Evolutionary conservation across 2,888 invertebrate species (phyloP).

Genomic region (Polymixis lichenea): DNA sequence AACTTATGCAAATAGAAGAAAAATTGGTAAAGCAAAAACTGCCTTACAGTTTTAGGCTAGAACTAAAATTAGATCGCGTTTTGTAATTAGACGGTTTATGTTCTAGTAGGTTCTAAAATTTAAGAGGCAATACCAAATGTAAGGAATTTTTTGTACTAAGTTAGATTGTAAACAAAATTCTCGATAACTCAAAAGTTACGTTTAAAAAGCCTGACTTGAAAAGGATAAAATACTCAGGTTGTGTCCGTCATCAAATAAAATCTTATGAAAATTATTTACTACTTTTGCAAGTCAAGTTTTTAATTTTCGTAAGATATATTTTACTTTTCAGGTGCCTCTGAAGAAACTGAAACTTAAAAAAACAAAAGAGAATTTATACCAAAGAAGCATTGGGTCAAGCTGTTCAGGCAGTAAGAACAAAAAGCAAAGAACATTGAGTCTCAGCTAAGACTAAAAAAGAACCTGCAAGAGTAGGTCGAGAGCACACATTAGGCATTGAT

Average conservation of each 20-base stretch:
- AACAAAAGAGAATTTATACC: not conserved
- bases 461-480: not conserved
- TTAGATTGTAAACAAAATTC: too few species aligned
- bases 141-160: not conserved
- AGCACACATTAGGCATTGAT: not conserved
- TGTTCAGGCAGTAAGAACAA: not conserved
- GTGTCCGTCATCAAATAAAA: not conserved
- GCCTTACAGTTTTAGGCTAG: too few species aligned
- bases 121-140: not conserved
- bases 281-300: not conserved
- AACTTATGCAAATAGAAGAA: too few species aligned
- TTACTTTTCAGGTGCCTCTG: conserved; percentile 6
- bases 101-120: not conserved
- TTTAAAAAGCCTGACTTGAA: not conserved
- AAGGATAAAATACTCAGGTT: too few species aligned
- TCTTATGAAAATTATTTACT: conserved; percentile 25
- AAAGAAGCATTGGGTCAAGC: not conserved
- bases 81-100: too few species aligned
- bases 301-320: conserved; percentile 23
- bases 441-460: not conserved
- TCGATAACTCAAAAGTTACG: not conserved
- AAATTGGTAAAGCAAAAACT: too few species aligned
- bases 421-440: not conserved
- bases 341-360: not conserved
- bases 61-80: too few species aligned